phyloP scores from a whole-genome alignment of 2,888 invertebrate genomes.

The Amblyteles armatorius region DNA sequence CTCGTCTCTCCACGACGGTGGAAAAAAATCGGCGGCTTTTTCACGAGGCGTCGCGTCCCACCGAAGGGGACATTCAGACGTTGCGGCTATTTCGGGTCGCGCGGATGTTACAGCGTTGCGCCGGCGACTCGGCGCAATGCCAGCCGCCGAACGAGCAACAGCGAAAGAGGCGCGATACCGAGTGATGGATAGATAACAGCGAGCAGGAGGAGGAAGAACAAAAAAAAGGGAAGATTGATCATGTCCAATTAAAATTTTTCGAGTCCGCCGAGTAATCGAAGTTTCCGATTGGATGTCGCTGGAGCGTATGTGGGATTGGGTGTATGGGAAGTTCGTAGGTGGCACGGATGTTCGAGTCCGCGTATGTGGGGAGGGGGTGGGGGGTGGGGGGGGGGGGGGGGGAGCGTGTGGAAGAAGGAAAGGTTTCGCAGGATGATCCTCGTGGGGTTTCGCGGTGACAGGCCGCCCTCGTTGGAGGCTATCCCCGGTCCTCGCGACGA shows the following conservation, averaged over 20 bases:
- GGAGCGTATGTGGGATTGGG: background rate
- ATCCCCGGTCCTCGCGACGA: slow-evolving; percentile 51
- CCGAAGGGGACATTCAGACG: slow-evolving; percentile 20
- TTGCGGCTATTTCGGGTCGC: slow-evolving; percentile 63
- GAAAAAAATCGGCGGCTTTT: background rate
- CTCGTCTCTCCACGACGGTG: background rate
- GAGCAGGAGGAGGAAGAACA: slow-evolving; percentile 9
- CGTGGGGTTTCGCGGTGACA: slow-evolving; percentile 68
- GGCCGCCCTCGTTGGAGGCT: slow-evolving; percentile 51
- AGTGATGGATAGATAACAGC: slow-evolving; percentile 26
- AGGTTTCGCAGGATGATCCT: slow-evolving; percentile 60
- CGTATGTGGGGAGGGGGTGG: background rate
- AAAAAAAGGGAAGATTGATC: background rate
- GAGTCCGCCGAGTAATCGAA: background rate
- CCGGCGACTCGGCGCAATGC: slow-evolving; percentile 62
- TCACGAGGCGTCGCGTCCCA: slow-evolving; percentile 4
- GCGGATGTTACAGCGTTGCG: slow-evolving; percentile 50
- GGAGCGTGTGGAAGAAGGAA: background rate
- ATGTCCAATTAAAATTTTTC: background rate
- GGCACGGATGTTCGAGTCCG: background rate
- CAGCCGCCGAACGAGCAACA: slow-evolving; percentile 43
- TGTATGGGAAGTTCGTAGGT: background rate
- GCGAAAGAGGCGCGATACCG: slow-evolving; percentile 7
- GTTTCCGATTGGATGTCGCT: background rate
- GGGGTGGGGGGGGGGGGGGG: background rate